phyloP scores from a whole-genome alignment of 2,113 vertebrate genomes.

The Bostrychus sinensis region DNA sequence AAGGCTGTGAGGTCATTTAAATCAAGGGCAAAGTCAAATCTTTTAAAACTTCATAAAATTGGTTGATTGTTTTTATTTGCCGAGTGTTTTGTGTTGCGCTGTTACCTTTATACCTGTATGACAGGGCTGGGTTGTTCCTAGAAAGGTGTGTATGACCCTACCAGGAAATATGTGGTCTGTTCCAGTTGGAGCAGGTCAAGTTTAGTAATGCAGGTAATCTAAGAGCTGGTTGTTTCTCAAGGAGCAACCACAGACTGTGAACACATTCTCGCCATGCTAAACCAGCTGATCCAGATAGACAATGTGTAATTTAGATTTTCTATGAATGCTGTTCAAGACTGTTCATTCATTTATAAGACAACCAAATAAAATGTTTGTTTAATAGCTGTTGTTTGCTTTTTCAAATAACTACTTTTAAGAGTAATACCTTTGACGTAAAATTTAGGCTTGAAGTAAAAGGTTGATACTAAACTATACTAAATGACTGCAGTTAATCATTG shows the following conservation, averaged over 20 bases:
- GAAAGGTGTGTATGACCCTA: conserved; percentile 29
- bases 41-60: not conserved
- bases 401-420: no score
- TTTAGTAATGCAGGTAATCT: conserved; percentile 2
- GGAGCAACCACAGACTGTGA: not conserved
- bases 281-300: not conserved
- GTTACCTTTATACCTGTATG: not conserved
- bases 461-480: not conserved
- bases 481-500: conserved; percentile 17
- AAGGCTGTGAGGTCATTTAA: not conserved
- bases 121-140: conserved; percentile 13
- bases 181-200: conserved; percentile 13
- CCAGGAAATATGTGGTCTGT: conserved; percentile 21
- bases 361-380: no score
- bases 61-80: not conserved
- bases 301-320: not conserved
- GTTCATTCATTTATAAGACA: not conserved
- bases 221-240: not conserved
- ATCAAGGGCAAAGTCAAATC: not conserved
- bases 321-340: not conserved
- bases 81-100: conserved; percentile 9
- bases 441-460: not conserved
- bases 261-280: not conserved
- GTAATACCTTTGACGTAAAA: no score
- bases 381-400: no score